These are phyloP conservation scores for Ectobius pallidus DNA, from an alignment of 2,888 invertebrate genomes.

Conservation along the genomic window DNA sequence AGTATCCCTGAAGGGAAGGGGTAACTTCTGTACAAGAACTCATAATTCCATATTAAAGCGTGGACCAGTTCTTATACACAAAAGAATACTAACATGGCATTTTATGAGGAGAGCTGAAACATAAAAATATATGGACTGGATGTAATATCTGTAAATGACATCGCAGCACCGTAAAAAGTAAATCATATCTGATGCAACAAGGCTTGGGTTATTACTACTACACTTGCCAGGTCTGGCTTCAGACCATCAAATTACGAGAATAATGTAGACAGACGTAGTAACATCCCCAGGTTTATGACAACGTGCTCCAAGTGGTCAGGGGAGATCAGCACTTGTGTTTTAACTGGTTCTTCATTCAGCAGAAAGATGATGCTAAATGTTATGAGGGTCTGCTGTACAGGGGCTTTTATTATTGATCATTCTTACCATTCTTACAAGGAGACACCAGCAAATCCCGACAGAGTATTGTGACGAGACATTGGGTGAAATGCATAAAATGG, in stretches of 20 bases:
- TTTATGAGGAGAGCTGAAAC: not conserved
- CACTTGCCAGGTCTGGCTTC: not conserved
- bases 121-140: not conserved
- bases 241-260: not conserved
- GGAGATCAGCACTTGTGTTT: too few species aligned
- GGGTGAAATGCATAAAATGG: too few species aligned
- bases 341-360: too few species aligned
- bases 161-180: not conserved
- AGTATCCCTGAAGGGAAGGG: not conserved
- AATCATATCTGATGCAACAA: not conserved
- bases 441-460: too few species aligned
- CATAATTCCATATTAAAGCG: not conserved
- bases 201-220: not conserved
- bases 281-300: not conserved
- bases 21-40: not conserved
- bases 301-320: too few species aligned
- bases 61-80: not conserved
- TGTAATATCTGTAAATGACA: not conserved
- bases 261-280: not conserved
- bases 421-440: too few species aligned
- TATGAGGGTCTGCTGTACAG: too few species aligned
- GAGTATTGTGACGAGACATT: too few species aligned
- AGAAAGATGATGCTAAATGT: too few species aligned
- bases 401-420: too few species aligned
- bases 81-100: not conserved